Evolutionary conservation across 2,797 vertebrate genomes (phyloP), one percentile per base, ranked within the genome.

Genomic region (Aulostomus chinensis): DNA sequence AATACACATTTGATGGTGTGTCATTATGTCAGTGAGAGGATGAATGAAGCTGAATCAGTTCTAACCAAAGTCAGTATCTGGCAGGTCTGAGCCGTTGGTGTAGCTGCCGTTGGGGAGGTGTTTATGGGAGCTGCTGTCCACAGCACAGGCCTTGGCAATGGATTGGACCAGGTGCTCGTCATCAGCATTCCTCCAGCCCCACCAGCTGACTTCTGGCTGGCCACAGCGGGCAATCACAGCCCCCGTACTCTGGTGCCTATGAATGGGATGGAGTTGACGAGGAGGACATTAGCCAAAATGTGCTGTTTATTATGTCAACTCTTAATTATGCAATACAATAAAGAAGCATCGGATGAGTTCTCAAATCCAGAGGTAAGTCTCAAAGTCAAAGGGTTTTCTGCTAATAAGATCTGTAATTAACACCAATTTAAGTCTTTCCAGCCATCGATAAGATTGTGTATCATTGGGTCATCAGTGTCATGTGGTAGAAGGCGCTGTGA

Each of bases 171-270:
- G 89, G 74, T 98, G 95, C 60, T 99, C 97, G 0, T 99, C 97
- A 1, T 99, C 96, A 0, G 96, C 94, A 0, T 97, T 99, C 47
- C 97, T 93, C 96, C 96, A 99, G 58, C 97, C 97, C 97, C 97
- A 99, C 97, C 97, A 99, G 86, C 96, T 98, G 80, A 99, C 96
- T 84, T 99, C 96, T 0, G 97, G 97, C 76, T 99, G 97, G n/a
- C 96, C 94, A 0, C 96, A 98, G 73, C 97, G 95, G 9, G 96
- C 94, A 11, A 99, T 98, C 33, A 99, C 97, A 0, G 97, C 94
- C 8, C 96, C 97, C 0, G 96, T 98, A 74, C 85, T 93, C 85
- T 93, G 93, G 83, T 98, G 97, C 86, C 97, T 99, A 66, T 1
- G 34, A 10, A 49, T 20, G 17, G 4, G 11, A 9, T 8, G 15